These are phyloP conservation scores for Neogale vison DNA, from an alignment of 2,113 vertebrate species.

Conservation along the genomic window DNA sequence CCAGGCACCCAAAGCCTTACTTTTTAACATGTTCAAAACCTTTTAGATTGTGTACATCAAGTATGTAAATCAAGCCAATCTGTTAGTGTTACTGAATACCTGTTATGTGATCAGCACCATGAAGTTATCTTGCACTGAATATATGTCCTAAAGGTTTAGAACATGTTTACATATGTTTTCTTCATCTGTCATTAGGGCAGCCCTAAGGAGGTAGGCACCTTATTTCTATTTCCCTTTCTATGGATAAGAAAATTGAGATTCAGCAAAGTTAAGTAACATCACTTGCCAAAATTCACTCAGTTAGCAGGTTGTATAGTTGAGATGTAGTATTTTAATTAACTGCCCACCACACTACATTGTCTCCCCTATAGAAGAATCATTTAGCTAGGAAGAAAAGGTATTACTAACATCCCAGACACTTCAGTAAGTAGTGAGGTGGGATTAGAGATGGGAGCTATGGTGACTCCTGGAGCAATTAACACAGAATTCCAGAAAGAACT, in stretches of 20 bases:
- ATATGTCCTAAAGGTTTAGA: neutral
- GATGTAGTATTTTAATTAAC: neutral
- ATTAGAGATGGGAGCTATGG: neutral
- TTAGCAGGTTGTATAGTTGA: neutral
- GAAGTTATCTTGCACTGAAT: neutral
- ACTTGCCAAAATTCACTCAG: neutral
- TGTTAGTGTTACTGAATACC: neutral
- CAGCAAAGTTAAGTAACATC: neutral
- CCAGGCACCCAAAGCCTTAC: neutral
- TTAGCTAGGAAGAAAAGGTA: neutral
- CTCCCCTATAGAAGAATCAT: neutral
- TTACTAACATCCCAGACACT: neutral
- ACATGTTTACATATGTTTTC: neutral
- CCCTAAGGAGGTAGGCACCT: neutral
- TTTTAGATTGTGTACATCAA: neutral
- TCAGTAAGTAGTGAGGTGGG: neutral
- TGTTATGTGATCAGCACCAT: neutral
- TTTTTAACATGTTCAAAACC: too few relatives aligned
- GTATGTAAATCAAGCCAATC: neutral
- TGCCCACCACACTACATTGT: neutral
- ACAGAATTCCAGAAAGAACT: neutral
- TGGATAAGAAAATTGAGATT: neutral
- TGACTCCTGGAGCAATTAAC: neutral
- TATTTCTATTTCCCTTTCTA: neutral
- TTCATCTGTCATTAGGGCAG: neutral